Evolutionary conservation across 2,888 invertebrate species (phyloP), one percentile per base, ranked within the genome.

Genomic region (Pseudococcus jackbeardsleyi): DNA sequence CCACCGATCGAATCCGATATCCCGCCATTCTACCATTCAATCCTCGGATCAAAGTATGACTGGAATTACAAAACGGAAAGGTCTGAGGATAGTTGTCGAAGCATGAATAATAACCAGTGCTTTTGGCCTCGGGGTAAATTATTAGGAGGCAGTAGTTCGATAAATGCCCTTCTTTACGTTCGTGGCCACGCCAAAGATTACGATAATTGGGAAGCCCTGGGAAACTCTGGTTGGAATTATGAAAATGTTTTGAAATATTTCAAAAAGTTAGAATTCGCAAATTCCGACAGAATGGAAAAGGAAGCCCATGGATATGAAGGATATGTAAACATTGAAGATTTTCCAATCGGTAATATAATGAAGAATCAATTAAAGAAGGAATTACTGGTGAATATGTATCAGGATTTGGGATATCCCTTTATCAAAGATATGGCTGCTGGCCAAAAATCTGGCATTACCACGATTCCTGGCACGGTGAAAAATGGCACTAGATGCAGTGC

Each of bases 51-150:
- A 7, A 94, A 50, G 26, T 85, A 95, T 82, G 96, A 96, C 91
- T 96, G 97, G 97, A 94, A 93, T 89, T 97, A 96, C 91, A 94
- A 94, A 91, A 96, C 96, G 0, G 94, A 95, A 91, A 95, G 96
- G 0, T 96, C 95, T 15, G 93, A 93, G 77, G 93, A 92, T 86
- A 95, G 94, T 90, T 96, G 96, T 90, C 92, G 94, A 33, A 96
- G 96, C 6, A 95, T 96, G 93, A 94, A 94, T 90, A 94, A 95
- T 90, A 93, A 93, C 89, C 94, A 94, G 89, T 96, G 96, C 91
- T 94, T 95, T 90, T 96, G 95, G 94, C 96, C 96, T 0, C 89
- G 90, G 72, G 97, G 96, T 5, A 96, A 95, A 91, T 95, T 95
- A 0, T 93, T 97, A 90, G 97, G 97, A 8, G 97, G 97, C 0